Evolutionary conservation across 2,888 invertebrate species (phyloP).

Genomic region (Mythimna pallens): DNA sequence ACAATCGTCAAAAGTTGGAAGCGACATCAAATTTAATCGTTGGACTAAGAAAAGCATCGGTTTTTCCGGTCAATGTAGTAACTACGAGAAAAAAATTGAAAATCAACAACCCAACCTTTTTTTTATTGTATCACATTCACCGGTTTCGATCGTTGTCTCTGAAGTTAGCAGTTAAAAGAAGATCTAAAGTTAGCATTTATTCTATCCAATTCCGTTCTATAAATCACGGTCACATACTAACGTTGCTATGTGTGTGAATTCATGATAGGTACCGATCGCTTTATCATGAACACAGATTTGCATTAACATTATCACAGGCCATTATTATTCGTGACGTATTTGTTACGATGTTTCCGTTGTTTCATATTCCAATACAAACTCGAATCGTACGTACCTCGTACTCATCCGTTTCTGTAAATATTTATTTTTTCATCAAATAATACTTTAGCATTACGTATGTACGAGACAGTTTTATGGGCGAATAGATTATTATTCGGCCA

Average conservation of each 20-base stretch:
- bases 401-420: conserved; percentile 37
- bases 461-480: too few species aligned
- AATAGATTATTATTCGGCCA: conserved; percentile 28
- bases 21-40: not conserved
- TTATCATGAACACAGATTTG: conserved; percentile 57
- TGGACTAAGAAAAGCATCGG: not conserved
- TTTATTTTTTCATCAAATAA: conserved; percentile 36
- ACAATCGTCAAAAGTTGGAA: not conserved
- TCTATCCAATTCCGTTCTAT: not conserved
- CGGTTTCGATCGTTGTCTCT: not conserved
- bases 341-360: conserved; percentile 68
- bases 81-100: not conserved
- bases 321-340: conserved; percentile 69
- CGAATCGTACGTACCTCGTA: conserved; percentile 12
- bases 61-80: not conserved
- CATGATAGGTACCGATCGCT: conserved; percentile 43
- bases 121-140: not conserved
- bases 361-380: conserved; percentile 60
- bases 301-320: conserved; percentile 65
- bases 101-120: not conserved
- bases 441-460: not conserved
- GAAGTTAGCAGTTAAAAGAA: too few species aligned
- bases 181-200: conserved; percentile 12
- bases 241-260: conserved; percentile 13
- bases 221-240: conserved; percentile 15